These are phyloP conservation scores for Notarius quadriscutis DNA, from an alignment of 2,113 vertebrate species.

Conservation along the genomic window DNA sequence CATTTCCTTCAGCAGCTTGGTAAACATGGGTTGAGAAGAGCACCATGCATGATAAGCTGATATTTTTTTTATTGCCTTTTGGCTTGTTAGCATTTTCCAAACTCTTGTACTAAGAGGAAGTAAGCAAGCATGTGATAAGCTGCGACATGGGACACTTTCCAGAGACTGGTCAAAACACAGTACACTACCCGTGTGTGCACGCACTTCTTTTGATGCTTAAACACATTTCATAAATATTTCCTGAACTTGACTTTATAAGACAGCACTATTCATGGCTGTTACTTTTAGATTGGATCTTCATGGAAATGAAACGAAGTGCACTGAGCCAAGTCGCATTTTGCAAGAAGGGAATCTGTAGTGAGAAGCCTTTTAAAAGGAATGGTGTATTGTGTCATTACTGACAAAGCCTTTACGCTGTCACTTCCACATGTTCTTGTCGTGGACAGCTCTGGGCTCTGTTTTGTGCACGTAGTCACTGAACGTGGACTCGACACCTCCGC, in stretches of 20 bases:
- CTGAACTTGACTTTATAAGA: background rate
- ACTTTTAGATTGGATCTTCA: background rate
- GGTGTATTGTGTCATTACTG: background rate
- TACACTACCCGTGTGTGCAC: background rate
- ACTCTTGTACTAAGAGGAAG: background rate
- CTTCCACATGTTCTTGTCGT: background rate
- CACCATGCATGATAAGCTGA: background rate
- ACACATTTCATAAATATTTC: background rate
- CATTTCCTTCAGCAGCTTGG: background rate
- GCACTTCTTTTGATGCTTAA: background rate
- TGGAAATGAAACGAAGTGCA: background rate
- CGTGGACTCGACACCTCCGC: background rate
- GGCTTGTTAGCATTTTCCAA: background rate
- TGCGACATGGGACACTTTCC: background rate
- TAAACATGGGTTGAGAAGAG: background rate
- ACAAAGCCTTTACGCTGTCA: background rate
- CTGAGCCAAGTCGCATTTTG: background rate
- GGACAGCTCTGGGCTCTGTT: background rate
- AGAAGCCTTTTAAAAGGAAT: background rate
- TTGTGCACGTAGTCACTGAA: background rate
- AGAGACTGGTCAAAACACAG: background rate
- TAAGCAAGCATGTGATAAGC: conserved; percentile 2
- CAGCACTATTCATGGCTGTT: background rate
- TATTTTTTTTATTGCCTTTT: background rate
- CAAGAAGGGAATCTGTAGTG: background rate